phyloP scores from a whole-genome alignment of 2,797 vertebrate species.

The Sebastes diploproa region DNA sequence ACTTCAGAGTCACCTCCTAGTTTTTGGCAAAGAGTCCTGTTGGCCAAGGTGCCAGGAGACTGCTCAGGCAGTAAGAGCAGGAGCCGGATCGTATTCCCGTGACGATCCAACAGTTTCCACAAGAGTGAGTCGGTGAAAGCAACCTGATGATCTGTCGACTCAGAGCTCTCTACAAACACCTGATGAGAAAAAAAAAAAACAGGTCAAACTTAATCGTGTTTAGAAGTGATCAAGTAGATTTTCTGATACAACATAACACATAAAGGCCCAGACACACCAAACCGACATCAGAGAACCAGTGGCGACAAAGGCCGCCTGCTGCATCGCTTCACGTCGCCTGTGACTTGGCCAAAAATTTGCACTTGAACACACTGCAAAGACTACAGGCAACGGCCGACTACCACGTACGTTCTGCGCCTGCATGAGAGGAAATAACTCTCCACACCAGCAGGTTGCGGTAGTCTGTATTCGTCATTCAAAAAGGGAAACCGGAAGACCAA shows the following conservation, averaged over 20 bases:
- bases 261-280: too few species aligned
- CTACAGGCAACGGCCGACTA: too few species aligned
- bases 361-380: too few species aligned
- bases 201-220: neutral
- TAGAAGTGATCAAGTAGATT: neutral
- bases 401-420: too few species aligned
- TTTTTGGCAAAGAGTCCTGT: conserved; percentile 88
- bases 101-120: conserved; percentile 97
- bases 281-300: too few species aligned
- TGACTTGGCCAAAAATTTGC: too few species aligned
- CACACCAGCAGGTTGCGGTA: too few species aligned
- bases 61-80: conserved; percentile 93
- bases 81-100: conserved; percentile 96
- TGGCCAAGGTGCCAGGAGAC: conserved; percentile 87
- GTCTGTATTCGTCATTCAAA: too few species aligned
- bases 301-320: too few species aligned
- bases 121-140: conserved; percentile 92
- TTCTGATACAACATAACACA: neutral
- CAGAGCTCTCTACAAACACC: conserved; percentile 98
- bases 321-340: too few species aligned
- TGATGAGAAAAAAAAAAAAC: conserved; percentile 56
- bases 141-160: conserved; percentile 88
- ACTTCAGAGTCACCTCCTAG: conserved; percentile 82
- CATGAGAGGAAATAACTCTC: too few species aligned
- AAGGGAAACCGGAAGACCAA: too few species aligned